Evolutionary conservation across 1,140 invertebrate species (phyloP).

Genomic region (Drosophila bocki): DNA sequence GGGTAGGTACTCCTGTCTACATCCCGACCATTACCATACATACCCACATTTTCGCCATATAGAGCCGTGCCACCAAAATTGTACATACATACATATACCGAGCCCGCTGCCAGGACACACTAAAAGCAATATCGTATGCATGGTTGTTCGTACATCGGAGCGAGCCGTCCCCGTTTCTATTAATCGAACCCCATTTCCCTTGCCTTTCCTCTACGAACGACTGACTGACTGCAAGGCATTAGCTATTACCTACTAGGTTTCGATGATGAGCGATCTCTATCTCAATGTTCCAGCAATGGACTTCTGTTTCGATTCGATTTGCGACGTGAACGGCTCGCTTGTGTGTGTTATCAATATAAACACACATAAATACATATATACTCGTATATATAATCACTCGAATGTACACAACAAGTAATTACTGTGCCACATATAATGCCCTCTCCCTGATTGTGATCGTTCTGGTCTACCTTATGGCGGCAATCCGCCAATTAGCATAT

Average conservation of each 20-base stretch:
- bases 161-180: slow-evolving; percentile 15
- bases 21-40: slow-evolving; percentile 13
- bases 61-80: slow-evolving; percentile 30
- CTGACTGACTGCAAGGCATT: slow-evolving; percentile 6
- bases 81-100: slow-evolving; percentile 47
- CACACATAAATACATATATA: slow-evolving; percentile 3
- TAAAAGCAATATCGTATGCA: slow-evolving; percentile 52
- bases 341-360: slow-evolving; percentile 21
- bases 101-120: slow-evolving; percentile 40
- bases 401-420: slow-evolving; percentile 19
- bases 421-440: slow-evolving; percentile 25
- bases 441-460: slow-evolving; percentile 17
- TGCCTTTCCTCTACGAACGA: not conserved
- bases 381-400: slow-evolving; percentile 13
- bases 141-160: slow-evolving; percentile 38
- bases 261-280: slow-evolving; percentile 8
- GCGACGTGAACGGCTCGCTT: slow-evolving; percentile 22
- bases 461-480: not conserved
- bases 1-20: slow-evolving; percentile 48
- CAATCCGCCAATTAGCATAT: slow-evolving; percentile 8
- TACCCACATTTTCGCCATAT: slow-evolving; percentile 7
- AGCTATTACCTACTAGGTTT: slow-evolving; percentile 28
- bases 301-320: slow-evolving; percentile 16
- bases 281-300: slow-evolving; percentile 5
- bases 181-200: slow-evolving; percentile 14